A percentile compares a stretch with the other conserved stretches of the same genome.
phyloP scores from a whole-genome alignment of 1,140 invertebrate species.

The Argopecten irradians region DNA sequence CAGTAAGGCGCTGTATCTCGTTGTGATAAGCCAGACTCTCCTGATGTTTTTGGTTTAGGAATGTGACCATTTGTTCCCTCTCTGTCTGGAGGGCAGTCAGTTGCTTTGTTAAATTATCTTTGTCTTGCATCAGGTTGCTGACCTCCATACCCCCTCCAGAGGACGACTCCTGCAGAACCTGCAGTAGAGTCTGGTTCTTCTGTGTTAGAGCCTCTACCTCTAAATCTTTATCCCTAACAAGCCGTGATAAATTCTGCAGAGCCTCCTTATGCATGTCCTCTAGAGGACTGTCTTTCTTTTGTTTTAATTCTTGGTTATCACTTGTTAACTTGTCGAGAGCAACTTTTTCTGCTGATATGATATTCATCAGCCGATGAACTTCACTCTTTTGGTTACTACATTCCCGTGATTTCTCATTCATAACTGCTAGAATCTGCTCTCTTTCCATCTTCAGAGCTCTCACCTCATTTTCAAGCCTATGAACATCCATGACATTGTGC shows the following conservation, averaged over 20 bases:
- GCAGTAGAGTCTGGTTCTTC: constrained; percentile 76
- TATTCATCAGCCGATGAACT: constrained; percentile 76
- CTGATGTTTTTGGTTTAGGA: constrained; percentile 88
- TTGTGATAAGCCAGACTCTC: constrained; percentile 89
- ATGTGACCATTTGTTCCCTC: constrained; percentile 85
- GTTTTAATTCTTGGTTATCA: constrained; percentile 70
- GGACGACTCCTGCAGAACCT: constrained; percentile 74
- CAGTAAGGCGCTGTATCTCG: constrained; percentile 87
- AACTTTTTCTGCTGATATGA: constrained; percentile 74
- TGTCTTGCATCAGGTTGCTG: constrained; percentile 72
- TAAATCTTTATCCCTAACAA: constrained; percentile 78
- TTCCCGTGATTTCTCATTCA: constrained; percentile 78
- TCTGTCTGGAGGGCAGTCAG: constrained; percentile 78
- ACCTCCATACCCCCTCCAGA: constrained; percentile 59
- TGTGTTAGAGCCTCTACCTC: constrained; percentile 77
- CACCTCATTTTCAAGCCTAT: constrained; percentile 72
- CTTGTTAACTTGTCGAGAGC: constrained; percentile 75
- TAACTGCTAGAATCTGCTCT: constrained; percentile 76
- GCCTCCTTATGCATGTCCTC: constrained; percentile 77
- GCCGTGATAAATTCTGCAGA: constrained; percentile 75
- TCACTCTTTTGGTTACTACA: constrained; percentile 75
- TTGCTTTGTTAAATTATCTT: constrained; percentile 74
- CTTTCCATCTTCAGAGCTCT: constrained; percentile 70
- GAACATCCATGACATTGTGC: constrained; percentile 62
- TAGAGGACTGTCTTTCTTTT: constrained; percentile 58